A percentile compares a stretch with the other conserved stretches of the same genome.
These are phyloP conservation scores for Lucifuga dentata DNA, from an alignment of 2,113 vertebrate species.

Conservation along the genomic window DNA sequence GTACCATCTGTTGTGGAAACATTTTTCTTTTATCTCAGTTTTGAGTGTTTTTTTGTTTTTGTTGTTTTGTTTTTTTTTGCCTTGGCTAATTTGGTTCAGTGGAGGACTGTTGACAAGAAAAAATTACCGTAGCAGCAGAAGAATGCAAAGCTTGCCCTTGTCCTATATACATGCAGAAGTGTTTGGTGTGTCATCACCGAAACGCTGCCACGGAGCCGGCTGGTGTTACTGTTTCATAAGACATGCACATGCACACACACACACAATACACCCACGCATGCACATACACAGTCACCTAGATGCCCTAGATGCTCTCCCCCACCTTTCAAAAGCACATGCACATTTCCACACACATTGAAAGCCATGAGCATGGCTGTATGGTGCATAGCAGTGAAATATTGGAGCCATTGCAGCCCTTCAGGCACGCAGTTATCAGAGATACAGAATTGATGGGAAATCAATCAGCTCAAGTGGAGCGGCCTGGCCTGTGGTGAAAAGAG, in stretches of 20 bases:
- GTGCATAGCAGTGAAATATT: slow-evolving; percentile 69
- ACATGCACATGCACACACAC: slow-evolving; percentile 1
- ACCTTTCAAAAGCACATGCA: too few relatives aligned
- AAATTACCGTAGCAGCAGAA: slow-evolving; percentile 2
- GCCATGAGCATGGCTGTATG: slow-evolving; percentile 16
- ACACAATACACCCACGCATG: slow-evolving; percentile 4
- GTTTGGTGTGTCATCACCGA: slow-evolving; percentile 37
- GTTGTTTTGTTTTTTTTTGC: neutral
- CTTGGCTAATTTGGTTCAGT: slow-evolving; percentile 35
- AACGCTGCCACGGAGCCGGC: slow-evolving; percentile 15
- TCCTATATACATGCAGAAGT: slow-evolving; percentile 16
- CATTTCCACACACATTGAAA: slow-evolving; percentile 8
- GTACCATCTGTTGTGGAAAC: slow-evolving; percentile 35
- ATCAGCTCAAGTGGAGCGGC: slow-evolving; percentile 79
- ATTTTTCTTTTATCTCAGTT: slow-evolving; percentile 32
- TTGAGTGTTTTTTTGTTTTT: slow-evolving; percentile 24
- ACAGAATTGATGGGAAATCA: slow-evolving; percentile 81
- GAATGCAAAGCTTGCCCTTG: slow-evolving; percentile 27
- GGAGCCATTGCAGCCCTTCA: slow-evolving; percentile 72
- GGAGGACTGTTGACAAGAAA: slow-evolving; percentile 31
- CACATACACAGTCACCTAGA: slow-evolving; percentile 6
- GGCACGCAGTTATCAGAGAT: slow-evolving; percentile 79
- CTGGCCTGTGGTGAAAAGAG: slow-evolving; percentile 47
- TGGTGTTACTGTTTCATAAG: slow-evolving; percentile 2
- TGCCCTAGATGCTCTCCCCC: too few relatives aligned